Conservation (phyloP, 2,888 invertebrate species). For the Troilus luridus region DNA sequence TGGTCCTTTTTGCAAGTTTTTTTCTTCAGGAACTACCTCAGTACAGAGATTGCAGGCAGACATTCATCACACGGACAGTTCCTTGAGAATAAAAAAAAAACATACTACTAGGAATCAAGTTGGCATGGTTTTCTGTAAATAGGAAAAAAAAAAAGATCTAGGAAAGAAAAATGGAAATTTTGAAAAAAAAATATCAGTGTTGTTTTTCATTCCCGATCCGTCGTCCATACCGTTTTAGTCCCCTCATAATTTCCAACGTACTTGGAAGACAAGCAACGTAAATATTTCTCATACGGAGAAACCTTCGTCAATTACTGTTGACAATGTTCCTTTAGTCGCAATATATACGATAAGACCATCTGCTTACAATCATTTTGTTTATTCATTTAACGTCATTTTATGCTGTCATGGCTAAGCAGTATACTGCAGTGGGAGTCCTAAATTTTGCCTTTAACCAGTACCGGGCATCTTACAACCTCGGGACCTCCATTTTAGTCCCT, state of each 20-base stretch:
- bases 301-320: background rate
- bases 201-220: background rate
- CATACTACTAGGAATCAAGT: background rate
- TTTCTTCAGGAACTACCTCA: background rate
- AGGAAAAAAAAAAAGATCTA: conserved; percentile 11
- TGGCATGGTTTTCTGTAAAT: background rate
- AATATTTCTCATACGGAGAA: background rate
- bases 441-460: no score
- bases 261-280: conserved; percentile 2
- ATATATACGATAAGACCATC: background rate
- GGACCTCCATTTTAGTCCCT: no score
- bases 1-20: background rate
- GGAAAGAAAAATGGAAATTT: conserved; percentile 14
- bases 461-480: no score
- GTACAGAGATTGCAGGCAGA: background rate
- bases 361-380: no score
- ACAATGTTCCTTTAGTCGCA: background rate
- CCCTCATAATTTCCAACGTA: background rate
- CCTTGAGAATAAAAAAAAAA: conserved; percentile 22
- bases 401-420: no score
- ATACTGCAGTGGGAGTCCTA: no score
- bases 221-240: background rate
- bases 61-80: conserved; percentile 28
- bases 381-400: no score
- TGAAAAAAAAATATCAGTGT: background rate